A percentile compares a stretch with the other conserved stretches of the same genome.
Conservation (phyloP, 2,797 vertebrate species). For the Bovichtus diacanthus region DNA sequence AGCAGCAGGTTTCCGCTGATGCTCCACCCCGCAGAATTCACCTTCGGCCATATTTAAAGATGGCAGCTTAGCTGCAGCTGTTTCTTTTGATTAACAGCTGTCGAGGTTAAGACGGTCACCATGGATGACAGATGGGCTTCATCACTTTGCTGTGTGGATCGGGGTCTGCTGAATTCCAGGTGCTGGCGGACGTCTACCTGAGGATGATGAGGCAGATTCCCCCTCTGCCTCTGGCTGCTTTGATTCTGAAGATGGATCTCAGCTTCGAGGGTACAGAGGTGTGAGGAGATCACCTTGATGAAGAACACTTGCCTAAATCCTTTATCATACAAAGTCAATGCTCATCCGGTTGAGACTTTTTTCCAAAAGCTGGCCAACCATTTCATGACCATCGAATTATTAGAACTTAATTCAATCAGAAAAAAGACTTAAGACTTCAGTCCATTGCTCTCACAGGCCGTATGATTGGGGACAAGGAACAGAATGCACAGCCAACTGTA, state of each 20-base stretch:
- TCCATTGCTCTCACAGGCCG: conserved; percentile 48
- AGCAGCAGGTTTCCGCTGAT: conserved; percentile 9
- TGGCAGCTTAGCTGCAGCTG: neutral
- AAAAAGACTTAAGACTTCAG: conserved; percentile 60
- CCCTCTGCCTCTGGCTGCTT: conserved; percentile 16
- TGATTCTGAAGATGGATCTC: conserved; percentile 17
- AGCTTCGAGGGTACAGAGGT: conserved; percentile 21
- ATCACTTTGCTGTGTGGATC: neutral
- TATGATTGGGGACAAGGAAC: conserved; percentile 6
- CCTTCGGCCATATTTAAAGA: conserved; percentile 21
- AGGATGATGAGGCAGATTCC: conserved; percentile 26
- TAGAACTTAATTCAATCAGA: conserved; percentile 33
- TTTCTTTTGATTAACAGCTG: conserved; percentile 35
- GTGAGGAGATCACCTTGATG: conserved; percentile 32
- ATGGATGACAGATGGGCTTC: neutral
- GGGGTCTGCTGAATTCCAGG: conserved; percentile 21
- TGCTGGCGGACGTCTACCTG: conserved; percentile 42
- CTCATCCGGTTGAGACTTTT: conserved; percentile 36
- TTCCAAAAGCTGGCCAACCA: conserved; percentile 2
- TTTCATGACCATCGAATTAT: conserved; percentile 30
- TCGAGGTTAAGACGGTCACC: neutral
- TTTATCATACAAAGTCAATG: conserved; percentile 67
- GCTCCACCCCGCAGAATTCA: neutral
- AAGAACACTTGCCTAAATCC: conserved; percentile 32
- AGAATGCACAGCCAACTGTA: conserved; percentile 39